A percentile compares a stretch with the other conserved stretches of the same genome.
phyloP scores from a whole-genome alignment of 2,113 vertebrate species.

The Sula dactylatra region DNA sequence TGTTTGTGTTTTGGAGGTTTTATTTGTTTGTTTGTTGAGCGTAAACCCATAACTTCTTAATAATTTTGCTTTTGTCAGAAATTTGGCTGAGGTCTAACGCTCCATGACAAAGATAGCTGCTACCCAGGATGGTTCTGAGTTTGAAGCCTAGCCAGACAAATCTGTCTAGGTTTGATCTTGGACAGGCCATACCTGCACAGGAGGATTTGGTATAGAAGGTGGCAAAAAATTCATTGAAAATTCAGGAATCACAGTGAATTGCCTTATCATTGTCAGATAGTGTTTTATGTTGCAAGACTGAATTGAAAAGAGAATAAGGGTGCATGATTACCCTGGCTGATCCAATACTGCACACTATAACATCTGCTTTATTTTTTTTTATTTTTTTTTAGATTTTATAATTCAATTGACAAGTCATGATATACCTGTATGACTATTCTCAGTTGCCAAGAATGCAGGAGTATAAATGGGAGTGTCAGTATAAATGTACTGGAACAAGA shows the following conservation, averaged over 20 bases:
- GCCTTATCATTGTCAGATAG: neutral
- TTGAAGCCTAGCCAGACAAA: neutral
- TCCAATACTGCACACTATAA: neutral
- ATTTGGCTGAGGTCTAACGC: neutral
- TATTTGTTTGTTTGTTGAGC: neutral
- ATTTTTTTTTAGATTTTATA: neutral
- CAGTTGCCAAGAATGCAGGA: neutral
- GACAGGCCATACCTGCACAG: neutral
- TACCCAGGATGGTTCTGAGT: neutral
- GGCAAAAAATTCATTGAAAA: neutral
- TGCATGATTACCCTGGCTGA: neutral
- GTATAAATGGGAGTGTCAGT: neutral
- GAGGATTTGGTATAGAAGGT: neutral
- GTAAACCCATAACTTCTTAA: neutral
- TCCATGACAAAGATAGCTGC: neutral
- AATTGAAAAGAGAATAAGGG: neutral
- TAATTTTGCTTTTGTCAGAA: neutral
- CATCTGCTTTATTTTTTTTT: neutral
- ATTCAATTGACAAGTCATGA: neutral
- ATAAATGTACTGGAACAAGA: neutral
- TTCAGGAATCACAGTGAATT: neutral
- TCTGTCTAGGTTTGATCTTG: neutral
- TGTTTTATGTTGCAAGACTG: neutral
- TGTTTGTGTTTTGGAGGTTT: rapidly evolving
- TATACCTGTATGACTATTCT: neutral